Evolutionary conservation across 2,888 invertebrate genomes (phyloP), one percentile per base, ranked within the genome.

Genomic region (Yponomeuta cagnagella): DNA sequence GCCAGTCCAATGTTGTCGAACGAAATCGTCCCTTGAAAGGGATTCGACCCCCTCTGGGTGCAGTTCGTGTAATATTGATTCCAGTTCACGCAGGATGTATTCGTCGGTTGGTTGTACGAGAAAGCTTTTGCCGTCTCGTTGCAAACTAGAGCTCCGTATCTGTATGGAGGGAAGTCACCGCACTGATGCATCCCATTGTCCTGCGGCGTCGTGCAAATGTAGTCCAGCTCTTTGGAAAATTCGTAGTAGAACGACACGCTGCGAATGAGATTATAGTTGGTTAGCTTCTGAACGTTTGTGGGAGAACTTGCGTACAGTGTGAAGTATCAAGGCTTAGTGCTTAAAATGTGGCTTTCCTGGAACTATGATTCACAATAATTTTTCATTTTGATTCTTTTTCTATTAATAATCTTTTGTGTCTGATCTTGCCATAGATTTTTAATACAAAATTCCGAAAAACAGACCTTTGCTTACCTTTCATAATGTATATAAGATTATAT

Each of bases 1-100:
- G 99, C 99, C 80, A 99, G 95, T 75, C 99, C 99, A 81, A 99
- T 99, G 91, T 99, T 99, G 93, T 99, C 99, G 89, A 99, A 99
- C 64, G 98, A 98, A 82, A 99, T 99, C 72, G 99, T 98, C 73
- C 99, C 99, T 91, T 98, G 98, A 89, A 99, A 99, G 15, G 99
- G 99, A 93, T 99, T 99, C 80, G 96, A 95, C 71, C 97, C 98
- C 77, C 97, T 96, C 74, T 98, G 96, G 74, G 96, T 95, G 90
- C 99, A 99, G 81, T 96, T 96, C 70, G 97, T 98, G 88, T 99
- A 99, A 92, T 99, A 99, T 90, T 97, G 96, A 92, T 99, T 98
- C 99, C 99, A 99, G 92, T 99, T 97, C 78, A 99, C 97, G 90
- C 99, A 99, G 65, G 96, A 96, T 65, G 86, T 89, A 83, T 95